These are phyloP conservation scores for Camponotus vicinus DNA, from an alignment of 1,140 invertebrate species.

Conservation along the genomic window DNA sequence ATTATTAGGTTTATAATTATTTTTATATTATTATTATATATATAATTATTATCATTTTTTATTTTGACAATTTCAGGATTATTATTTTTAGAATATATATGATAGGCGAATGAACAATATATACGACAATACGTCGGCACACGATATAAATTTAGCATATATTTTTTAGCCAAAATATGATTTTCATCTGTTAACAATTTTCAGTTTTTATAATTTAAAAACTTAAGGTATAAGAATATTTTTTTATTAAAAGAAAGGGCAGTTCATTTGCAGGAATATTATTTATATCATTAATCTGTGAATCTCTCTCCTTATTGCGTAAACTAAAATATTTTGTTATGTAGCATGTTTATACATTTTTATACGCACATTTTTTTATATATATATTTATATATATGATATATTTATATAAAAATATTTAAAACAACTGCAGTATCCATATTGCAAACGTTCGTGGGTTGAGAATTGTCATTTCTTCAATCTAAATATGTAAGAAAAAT, in stretches of 20 bases:
- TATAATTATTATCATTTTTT: background rate
- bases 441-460: background rate
- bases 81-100: background rate
- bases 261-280: background rate
- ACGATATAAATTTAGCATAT: background rate
- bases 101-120: background rate
- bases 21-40: background rate
- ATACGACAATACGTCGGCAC: background rate
- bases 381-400: background rate
- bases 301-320: background rate
- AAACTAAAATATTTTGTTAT: background rate
- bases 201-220: background rate
- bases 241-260: constrained; percentile 1
- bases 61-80: constrained; percentile 13
- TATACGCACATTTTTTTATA: background rate
- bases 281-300: background rate
- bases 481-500: background rate
- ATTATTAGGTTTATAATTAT: background rate
- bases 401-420: background rate
- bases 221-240: background rate
- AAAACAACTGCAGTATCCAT: background rate
- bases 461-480: background rate
- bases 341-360: background rate
- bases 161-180: constrained; percentile 5
- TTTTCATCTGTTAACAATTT: background rate